phyloP scores from a whole-genome alignment of 2,888 invertebrate species.

The Agrochola macilenta region DNA sequence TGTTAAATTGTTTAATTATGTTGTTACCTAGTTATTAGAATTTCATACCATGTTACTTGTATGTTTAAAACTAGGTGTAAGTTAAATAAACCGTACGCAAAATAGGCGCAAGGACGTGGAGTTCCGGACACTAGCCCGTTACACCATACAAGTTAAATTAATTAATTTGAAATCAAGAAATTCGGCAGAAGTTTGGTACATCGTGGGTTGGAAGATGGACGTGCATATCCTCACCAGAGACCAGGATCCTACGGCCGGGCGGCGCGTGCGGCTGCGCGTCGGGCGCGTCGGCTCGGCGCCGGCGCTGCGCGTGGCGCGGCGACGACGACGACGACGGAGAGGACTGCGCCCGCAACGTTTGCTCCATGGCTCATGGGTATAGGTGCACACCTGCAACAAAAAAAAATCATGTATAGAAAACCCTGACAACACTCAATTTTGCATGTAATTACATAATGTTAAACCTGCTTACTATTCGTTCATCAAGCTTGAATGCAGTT shows the following conservation, averaged over 20 bases:
- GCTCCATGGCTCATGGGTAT: conserved; percentile 75
- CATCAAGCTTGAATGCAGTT: background rate
- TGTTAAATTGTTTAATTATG: background rate
- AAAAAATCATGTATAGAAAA: background rate
- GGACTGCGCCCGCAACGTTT: conserved; percentile 57
- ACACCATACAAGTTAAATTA: too few species aligned
- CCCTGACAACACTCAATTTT: background rate
- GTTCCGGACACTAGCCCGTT: too few species aligned
- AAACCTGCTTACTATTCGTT: background rate
- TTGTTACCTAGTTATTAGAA: background rate
- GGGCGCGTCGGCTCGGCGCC: conserved; percentile 6
- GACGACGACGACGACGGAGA: conserved; percentile 26
- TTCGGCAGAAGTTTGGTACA: background rate
- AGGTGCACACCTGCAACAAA: conserved; percentile 70
- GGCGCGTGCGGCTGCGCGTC: conserved; percentile 10
- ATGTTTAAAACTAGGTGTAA: background rate
- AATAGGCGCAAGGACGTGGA: too few species aligned
- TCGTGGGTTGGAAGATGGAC: background rate
- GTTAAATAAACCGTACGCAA: too few species aligned
- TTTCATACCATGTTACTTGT: background rate
- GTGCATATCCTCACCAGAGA: conserved; percentile 65
- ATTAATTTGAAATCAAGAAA: background rate
- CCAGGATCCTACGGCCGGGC: conserved; percentile 50
- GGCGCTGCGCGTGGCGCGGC: conserved; percentile 25
- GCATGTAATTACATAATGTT: background rate